A percentile compares a stretch with the other conserved stretches of the same genome.
Evolutionary conservation across 30 jellyfish, hydroid and myxozoan genomes (phyloP).

Genomic region (Aurelia sp.): DNA sequence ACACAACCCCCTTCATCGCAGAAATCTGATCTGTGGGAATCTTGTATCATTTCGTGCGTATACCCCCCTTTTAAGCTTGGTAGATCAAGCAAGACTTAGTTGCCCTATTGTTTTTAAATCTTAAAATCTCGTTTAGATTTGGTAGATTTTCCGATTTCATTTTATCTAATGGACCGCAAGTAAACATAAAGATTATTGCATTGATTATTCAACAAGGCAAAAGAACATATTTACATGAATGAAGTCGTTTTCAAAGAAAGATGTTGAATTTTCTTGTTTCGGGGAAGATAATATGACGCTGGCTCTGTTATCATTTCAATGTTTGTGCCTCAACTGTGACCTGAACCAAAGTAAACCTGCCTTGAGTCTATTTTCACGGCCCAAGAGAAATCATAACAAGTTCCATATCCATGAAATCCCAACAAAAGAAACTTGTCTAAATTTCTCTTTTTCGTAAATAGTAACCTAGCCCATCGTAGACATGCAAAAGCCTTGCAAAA

Average conservation of each 20-base stretch:
- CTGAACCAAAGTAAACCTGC: no score
- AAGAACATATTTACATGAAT: not conserved
- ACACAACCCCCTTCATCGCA: no score
- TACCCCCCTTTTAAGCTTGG: constrained; percentile 31
- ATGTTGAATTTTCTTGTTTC: no score
- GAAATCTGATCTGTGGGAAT: no score
- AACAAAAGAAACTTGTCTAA: no score
- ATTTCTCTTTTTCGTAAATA: not conserved
- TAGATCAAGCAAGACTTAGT: constrained; percentile 13
- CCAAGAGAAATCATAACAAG: no score
- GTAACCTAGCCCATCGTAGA: not conserved
- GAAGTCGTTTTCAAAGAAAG: not conserved
- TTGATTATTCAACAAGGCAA: constrained; percentile 7
- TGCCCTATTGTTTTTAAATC: constrained; percentile 14
- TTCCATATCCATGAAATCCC: no score
- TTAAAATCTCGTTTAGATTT: constrained; percentile 48
- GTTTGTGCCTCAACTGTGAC: no score
- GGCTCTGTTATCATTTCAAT: no score
- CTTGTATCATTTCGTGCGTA: not conserved
- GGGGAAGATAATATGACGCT: no score
- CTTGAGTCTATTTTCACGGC: no score
- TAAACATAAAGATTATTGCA: constrained; percentile 27
- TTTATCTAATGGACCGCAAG: constrained; percentile 37
- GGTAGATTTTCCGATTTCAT: constrained; percentile 35
- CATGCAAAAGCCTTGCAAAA: not conserved